A percentile compares a stretch with the other conserved stretches of the same genome.
Evolutionary conservation across 2,888 invertebrate species (phyloP).

Genomic region (Aproaerema taeniolella): DNA sequence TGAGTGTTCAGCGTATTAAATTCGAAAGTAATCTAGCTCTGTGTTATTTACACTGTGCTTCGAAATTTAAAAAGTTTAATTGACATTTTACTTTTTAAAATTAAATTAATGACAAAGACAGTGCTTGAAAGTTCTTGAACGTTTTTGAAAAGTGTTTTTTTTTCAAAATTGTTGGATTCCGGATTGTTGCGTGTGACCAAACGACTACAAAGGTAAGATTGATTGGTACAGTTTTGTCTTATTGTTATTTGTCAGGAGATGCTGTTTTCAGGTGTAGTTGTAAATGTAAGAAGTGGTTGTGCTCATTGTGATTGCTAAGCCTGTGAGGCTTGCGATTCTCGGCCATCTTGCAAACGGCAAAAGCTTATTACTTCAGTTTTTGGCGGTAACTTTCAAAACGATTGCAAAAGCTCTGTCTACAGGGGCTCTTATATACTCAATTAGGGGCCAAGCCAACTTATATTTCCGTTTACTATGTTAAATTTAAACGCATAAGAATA

Average conservation of each 20-base stretch:
- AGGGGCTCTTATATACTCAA: no score
- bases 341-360: slow-evolving; percentile 9
- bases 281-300: no score
- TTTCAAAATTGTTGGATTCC: slow-evolving; percentile 46
- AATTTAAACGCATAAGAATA: no score
- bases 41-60: no score
- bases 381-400: slow-evolving; percentile 2
- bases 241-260: slow-evolving; percentile 30
- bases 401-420: no score
- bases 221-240: slow-evolving; percentile 11
- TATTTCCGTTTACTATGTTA: no score
- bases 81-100: slow-evolving; percentile 28
- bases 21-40: slow-evolving; percentile 26
- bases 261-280: no score
- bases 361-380: no score
- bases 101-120: slow-evolving; percentile 47
- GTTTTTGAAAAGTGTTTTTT: slow-evolving; percentile 35
- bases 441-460: no score
- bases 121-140: slow-evolving; percentile 47
- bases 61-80: no score
- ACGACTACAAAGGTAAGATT: slow-evolving; percentile 23
- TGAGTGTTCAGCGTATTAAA: slow-evolving; percentile 18
- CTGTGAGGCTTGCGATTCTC: slow-evolving; percentile 3
- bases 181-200: slow-evolving; percentile 47
- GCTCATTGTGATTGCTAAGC: no score